These are phyloP conservation scores for Biston stratarius DNA, from an alignment of 2,888 invertebrate species.

Conservation along the genomic window DNA sequence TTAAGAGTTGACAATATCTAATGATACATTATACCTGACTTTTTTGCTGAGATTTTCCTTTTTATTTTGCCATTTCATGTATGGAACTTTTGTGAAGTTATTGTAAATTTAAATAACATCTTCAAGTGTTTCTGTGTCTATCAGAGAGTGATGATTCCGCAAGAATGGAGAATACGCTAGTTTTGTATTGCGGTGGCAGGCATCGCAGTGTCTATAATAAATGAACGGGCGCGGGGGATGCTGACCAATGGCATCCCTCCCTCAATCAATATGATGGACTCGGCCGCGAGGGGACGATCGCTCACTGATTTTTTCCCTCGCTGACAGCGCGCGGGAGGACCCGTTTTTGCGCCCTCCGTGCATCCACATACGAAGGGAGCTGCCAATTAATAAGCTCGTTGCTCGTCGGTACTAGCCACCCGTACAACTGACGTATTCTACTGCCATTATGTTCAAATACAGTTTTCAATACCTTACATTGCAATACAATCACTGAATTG, in stretches of 20 bases:
- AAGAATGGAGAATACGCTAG: constrained; percentile 55
- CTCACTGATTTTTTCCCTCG: constrained; percentile 87
- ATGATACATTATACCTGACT: constrained; percentile 16
- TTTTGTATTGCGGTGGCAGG: constrained; percentile 57
- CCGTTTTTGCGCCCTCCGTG: constrained; percentile 82
- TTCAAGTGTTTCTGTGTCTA: constrained; percentile 16
- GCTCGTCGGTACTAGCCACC: constrained; percentile 53
- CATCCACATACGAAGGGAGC: constrained; percentile 76
- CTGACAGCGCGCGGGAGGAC: constrained; percentile 85
- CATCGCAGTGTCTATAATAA: constrained; percentile 86
- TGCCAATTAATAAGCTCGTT: constrained; percentile 82
- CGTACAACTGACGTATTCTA: constrained; percentile 25
- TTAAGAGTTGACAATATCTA: constrained; percentile 35
- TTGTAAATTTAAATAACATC: constrained; percentile 9
- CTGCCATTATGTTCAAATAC: constrained; percentile 20
- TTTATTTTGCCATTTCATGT: background rate
- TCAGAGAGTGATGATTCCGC: constrained; percentile 52
- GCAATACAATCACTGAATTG: background rate
- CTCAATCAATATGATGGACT: constrained; percentile 88
- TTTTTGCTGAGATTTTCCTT: constrained; percentile 19
- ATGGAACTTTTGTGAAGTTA: background rate
- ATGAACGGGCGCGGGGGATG: constrained; percentile 85
- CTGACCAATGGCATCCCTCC: constrained; percentile 86
- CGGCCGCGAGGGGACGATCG: constrained; percentile 86
- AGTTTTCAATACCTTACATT: background rate